phyloP scores from a whole-genome alignment of 1,140 invertebrate genomes.

The Steinernema feltiae region DNA sequence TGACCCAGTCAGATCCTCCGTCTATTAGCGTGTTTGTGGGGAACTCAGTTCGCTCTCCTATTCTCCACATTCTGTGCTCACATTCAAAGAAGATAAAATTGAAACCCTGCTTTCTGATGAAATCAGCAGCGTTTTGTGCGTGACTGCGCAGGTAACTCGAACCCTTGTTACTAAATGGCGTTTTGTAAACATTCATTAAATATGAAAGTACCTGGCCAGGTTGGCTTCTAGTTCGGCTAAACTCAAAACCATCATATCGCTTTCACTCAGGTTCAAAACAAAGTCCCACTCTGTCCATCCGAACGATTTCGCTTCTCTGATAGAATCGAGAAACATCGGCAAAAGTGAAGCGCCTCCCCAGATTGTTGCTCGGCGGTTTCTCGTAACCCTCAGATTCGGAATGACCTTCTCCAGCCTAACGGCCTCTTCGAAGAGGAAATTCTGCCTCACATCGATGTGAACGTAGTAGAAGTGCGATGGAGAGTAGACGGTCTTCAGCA shows the following conservation, averaged over 20 bases:
- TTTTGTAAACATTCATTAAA: slow-evolving; percentile 1
- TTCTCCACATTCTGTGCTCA: slow-evolving; percentile 91
- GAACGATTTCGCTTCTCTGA: slow-evolving; percentile 67
- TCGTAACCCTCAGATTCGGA: slow-evolving; percentile 75
- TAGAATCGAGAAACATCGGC: slow-evolving; percentile 76
- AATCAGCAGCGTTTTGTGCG: slow-evolving; percentile 60
- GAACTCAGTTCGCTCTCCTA: slow-evolving; percentile 68
- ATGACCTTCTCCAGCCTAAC: slow-evolving; percentile 45
- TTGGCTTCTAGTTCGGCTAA: slow-evolving; percentile 45
- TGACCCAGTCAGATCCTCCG: slow-evolving; percentile 96
- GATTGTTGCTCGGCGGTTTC: slow-evolving; percentile 79
- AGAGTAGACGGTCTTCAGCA: slow-evolving; percentile 82
- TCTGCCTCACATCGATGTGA: slow-evolving; percentile 73
- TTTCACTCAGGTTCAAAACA: slow-evolving; percentile 94
- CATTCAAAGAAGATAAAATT: slow-evolving; percentile 95
- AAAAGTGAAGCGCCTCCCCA: slow-evolving; percentile 95
- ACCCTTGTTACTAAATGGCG: slow-evolving; percentile 42
- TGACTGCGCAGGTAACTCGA: slow-evolving; percentile 49
- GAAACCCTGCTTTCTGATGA: slow-evolving; percentile 91
- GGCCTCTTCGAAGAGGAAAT: slow-evolving; percentile 66
- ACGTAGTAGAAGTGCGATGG: slow-evolving; percentile 88
- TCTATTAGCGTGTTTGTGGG: slow-evolving; percentile 68
- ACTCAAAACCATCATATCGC: slow-evolving; percentile 59
- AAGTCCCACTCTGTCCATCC: slow-evolving; percentile 78
- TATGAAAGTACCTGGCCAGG: slow-evolving; percentile 33